These are phyloP conservation scores for Strigamia crassipes DNA, from an alignment of 2,888 invertebrate genomes.

Conservation along the genomic window DNA sequence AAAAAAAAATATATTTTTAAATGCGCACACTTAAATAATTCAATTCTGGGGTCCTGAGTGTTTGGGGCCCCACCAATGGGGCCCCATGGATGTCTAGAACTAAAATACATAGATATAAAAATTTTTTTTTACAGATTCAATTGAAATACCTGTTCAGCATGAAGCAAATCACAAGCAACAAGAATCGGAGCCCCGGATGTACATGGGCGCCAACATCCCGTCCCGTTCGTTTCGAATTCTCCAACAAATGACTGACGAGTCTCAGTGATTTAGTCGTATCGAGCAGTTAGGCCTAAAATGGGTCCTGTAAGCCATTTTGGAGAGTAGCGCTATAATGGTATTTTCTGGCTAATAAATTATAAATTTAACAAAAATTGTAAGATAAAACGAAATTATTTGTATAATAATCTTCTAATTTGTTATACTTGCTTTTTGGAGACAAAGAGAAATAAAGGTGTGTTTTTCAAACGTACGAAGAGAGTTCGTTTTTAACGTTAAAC, in stretches of 20 bases:
- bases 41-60: too few species aligned
- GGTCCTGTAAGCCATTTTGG: neutral
- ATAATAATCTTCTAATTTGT: neutral
- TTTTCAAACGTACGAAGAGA: too few species aligned
- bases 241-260: slow-evolving; percentile 73
- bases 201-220: slow-evolving; percentile 73
- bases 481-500: too few species aligned
- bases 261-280: neutral
- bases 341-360: neutral
- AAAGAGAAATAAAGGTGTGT: neutral
- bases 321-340: neutral
- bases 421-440: neutral
- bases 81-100: too few species aligned
- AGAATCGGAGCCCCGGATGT: slow-evolving; percentile 43
- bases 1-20: too few species aligned
- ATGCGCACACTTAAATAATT: too few species aligned
- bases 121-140: neutral
- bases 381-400: neutral
- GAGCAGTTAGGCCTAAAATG: neutral
- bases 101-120: too few species aligned
- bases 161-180: slow-evolving; percentile 6
- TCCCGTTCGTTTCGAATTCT: slow-evolving; percentile 78
- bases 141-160: slow-evolving; percentile 3
- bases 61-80: too few species aligned
- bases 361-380: neutral